Evolutionary conservation across 2,797 vertebrate genomes (phyloP).

Genomic region (Astyanax mexicanus): DNA sequence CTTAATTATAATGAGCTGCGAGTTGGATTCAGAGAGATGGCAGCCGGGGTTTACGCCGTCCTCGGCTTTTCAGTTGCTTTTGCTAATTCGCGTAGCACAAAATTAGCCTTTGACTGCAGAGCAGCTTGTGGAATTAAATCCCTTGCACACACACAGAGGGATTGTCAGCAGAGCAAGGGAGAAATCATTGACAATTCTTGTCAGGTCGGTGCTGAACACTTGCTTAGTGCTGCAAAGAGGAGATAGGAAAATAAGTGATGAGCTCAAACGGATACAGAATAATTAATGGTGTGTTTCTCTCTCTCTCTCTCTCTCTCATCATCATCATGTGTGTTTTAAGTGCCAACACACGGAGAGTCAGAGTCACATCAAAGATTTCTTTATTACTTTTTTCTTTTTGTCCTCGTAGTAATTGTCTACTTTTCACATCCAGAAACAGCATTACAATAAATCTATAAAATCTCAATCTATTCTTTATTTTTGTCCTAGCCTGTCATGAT

Average conservation of each 20-base stretch:
- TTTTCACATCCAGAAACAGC: too few species aligned
- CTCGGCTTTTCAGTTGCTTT: slow-evolving; percentile 62
- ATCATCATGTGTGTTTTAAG: background rate
- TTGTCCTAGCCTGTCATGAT: too few species aligned
- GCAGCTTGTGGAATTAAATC: slow-evolving; percentile 79
- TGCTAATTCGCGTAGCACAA: slow-evolving; percentile 73
- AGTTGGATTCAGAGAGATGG: slow-evolving; percentile 36
- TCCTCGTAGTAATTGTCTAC: too few species aligned
- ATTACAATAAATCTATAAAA: too few species aligned
- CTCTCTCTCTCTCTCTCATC: too few species aligned
- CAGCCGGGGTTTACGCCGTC: slow-evolving; percentile 49
- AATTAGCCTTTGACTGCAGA: slow-evolving; percentile 72
- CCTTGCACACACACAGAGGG: slow-evolving; percentile 78
- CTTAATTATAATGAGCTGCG: slow-evolving; percentile 50
- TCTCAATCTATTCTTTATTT: too few species aligned
- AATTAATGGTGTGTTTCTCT: slow-evolving; percentile 65
- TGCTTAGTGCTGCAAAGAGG: slow-evolving; percentile 75
- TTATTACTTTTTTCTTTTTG: background rate
- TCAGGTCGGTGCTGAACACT: slow-evolving; percentile 77
- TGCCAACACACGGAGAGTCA: background rate
- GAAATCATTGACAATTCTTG: slow-evolving; percentile 82
- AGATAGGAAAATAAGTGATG: slow-evolving; percentile 79
- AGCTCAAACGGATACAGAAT: slow-evolving; percentile 74
- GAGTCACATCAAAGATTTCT: background rate
- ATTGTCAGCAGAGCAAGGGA: slow-evolving; percentile 72